Percentiles rank a stretch among this genome's conserved stretches.
Conservation (phyloP, 2,797 vertebrate species). For the Sphaeramia orbicularis region DNA sequence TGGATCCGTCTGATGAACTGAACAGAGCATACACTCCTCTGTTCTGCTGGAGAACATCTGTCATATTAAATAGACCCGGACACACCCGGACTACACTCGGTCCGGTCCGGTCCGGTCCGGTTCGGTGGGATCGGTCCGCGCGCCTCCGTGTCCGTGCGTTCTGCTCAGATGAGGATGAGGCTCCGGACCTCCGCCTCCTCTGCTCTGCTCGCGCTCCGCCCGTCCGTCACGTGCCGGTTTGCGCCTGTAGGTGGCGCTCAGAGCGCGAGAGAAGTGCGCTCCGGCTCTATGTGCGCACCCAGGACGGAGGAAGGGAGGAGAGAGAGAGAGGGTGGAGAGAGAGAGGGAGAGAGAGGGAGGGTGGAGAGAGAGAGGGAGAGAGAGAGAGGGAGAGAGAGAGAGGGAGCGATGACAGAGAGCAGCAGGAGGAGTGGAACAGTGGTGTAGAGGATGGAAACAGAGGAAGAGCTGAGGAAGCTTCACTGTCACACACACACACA, state of each 20-base stretch:
- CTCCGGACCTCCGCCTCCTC: background rate
- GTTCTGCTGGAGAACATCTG: too few relatives aligned
- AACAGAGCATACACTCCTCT: too few relatives aligned
- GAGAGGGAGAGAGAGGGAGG: too few relatives aligned
- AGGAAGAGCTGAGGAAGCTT: background rate
- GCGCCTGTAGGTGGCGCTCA: constrained; percentile 83
- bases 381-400: background rate
- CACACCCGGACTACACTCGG: too few relatives aligned
- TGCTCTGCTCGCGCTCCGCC: background rate
- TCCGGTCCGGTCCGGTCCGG: too few relatives aligned
- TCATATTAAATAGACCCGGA: too few relatives aligned
- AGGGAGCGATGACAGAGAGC: background rate
- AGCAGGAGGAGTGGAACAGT: background rate
- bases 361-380: too few relatives aligned
- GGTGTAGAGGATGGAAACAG: background rate
- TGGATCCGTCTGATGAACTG: too few relatives aligned
- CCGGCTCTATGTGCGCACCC: constrained; percentile 13
- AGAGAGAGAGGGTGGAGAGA: background rate
- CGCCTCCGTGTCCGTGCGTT: too few relatives aligned
- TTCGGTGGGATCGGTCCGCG: too few relatives aligned
- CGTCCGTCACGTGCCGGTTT: constrained; percentile 13
- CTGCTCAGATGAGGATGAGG: too few relatives aligned
- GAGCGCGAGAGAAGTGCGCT: constrained; percentile 74
- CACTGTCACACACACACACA: too few relatives aligned
- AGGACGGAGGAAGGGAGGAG: constrained; percentile 20